Evolutionary conservation across 2,113 vertebrate genomes (phyloP).

Genomic region (Tragelaphus scriptus): DNA sequence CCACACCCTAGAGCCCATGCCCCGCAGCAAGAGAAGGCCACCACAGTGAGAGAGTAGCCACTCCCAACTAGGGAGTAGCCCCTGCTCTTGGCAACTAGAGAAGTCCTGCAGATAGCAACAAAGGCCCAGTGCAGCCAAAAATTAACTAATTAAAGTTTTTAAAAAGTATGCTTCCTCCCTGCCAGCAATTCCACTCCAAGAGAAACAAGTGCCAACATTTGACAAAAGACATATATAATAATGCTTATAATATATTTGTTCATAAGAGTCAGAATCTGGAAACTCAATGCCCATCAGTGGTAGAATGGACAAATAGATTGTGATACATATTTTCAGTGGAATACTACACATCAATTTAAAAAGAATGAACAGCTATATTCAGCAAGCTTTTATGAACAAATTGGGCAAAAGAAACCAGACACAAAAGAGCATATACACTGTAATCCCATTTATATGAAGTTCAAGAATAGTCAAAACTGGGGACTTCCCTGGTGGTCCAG

Average conservation of each 20-base stretch:
- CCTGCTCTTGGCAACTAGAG: not conserved
- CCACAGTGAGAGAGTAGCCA: not conserved
- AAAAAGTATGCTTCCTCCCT: not conserved
- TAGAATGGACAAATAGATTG: not conserved
- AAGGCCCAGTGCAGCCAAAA: not conserved
- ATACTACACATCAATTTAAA: not conserved
- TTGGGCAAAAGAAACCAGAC: not conserved
- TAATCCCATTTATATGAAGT: not conserved
- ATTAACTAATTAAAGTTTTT: not conserved
- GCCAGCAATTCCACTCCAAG: not conserved
- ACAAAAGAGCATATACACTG: not conserved
- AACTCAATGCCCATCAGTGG: not conserved
- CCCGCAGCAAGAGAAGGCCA: not conserved
- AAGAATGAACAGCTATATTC: not conserved
- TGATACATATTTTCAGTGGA: not conserved
- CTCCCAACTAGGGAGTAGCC: not conserved
- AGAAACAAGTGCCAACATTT: not conserved
- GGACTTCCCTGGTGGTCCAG: not conserved
- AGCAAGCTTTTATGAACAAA: not conserved
- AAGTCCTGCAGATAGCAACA: not conserved
- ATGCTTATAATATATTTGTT: not conserved
- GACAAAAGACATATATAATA: not conserved
- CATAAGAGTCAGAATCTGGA: not conserved
- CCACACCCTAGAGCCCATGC: not conserved
- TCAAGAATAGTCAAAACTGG: not conserved